Base-by-base conservation (phyloP, 2,888 invertebrate genomes). In the Heliconius aoede region DNA sequence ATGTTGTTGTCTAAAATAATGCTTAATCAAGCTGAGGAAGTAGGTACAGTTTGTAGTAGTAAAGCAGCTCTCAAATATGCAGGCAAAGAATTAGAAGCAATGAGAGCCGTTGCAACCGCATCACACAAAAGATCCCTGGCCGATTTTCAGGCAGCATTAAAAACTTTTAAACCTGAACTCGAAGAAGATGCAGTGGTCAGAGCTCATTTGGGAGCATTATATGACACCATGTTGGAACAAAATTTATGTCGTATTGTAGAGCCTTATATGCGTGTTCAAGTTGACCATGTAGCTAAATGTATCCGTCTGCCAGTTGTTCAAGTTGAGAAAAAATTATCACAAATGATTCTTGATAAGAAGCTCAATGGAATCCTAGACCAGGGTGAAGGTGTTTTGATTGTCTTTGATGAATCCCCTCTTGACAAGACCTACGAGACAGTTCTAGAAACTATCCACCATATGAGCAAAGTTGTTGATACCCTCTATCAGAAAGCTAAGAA, bases 401-500 rank as follows among this genome's bases (percentile, higher is more conserved):
- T 99, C 61, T 99, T 99, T 91, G 99, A 99, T 90, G 98, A 99
- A 88, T 97, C 97, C 77, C 96, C 97, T 68, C 96, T 98, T 78
- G 99, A 99, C 91, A 98, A 98, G 91, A 99, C 99, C 28, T 99
- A 99, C 87, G 99, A 99, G 95, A 98, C 98, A 87, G 98, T 99
- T 76, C 95, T 99, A 89, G 99, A 99, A 91, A 99, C 99, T 80
- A 98, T 99, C 91, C 99, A 99, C 90, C 99, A 98, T 92, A 99
- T 99, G 99, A 99, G 99, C 86, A 99, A 99, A 96, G 99, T 99
- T 87, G 99, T 99, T 85, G 99, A 99, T 94, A 98, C 99, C 73
- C 96, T 99, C 84, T 99, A 99, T 95, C 98, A 99, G 95, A 99
- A 99, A 95, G 99, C 99, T 83, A 99, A 99, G 95, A 99, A 99